Evolutionary conservation across 2,113 vertebrate genomes (phyloP).

Genomic region (Bolborhynchus lineola): DNA sequence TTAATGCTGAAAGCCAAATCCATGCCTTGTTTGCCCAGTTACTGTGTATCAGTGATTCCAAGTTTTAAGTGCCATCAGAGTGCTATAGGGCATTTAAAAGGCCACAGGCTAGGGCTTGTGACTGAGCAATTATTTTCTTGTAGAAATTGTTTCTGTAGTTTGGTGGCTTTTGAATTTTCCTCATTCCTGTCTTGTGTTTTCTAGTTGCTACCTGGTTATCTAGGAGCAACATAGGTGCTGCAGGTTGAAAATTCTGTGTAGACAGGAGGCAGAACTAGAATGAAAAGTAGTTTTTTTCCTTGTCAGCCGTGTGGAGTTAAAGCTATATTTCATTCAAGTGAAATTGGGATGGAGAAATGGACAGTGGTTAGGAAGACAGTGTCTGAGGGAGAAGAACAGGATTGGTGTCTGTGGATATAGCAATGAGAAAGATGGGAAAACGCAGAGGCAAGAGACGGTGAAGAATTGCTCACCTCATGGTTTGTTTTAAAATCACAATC

Average conservation of each 20-base stretch:
- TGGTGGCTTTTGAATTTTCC: background rate
- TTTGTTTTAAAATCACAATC: background rate
- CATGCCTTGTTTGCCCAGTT: background rate
- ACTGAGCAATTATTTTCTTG: background rate
- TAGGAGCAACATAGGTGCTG: rapidly evolving
- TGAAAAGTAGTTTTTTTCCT: background rate
- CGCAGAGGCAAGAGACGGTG: background rate
- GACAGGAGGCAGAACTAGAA: background rate
- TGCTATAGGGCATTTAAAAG: background rate
- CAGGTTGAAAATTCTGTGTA: background rate
- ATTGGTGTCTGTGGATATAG: rapidly evolving
- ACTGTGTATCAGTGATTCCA: background rate
- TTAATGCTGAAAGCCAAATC: background rate
- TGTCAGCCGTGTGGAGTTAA: background rate
- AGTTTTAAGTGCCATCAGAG: background rate
- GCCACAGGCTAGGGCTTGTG: background rate
- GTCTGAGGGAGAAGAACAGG: background rate
- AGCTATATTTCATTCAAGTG: background rate
- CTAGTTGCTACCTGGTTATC: background rate
- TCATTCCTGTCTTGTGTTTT: background rate
- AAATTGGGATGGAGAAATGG: background rate
- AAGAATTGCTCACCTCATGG: background rate
- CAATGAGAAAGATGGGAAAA: background rate
- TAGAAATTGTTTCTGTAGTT: background rate
- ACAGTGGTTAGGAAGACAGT: background rate